Conservation (phyloP, 2,113 vertebrate species). For the Serinus canaria region DNA sequence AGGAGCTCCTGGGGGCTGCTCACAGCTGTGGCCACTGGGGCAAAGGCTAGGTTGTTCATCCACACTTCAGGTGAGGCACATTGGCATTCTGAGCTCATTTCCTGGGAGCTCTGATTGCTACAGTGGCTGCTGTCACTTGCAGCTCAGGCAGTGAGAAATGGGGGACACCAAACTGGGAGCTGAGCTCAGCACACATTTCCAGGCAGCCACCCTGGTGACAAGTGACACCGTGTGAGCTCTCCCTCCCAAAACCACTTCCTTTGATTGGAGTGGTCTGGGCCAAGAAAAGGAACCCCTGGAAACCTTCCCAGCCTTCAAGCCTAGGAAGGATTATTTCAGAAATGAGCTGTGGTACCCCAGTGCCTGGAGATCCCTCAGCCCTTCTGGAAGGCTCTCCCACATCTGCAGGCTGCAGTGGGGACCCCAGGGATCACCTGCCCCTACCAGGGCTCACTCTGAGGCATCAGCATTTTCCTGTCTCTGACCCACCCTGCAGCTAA, state of each 20-base stretch:
- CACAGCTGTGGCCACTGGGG: neutral
- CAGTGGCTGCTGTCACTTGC: neutral
- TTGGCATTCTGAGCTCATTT: neutral
- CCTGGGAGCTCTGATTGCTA: rapidly evolving
- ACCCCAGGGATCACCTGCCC: neutral
- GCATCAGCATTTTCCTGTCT: neutral
- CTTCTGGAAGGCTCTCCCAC: neutral
- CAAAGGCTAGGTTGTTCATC: neutral
- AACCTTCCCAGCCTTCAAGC: neutral
- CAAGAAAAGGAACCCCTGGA: neutral
- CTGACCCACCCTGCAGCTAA: neutral
- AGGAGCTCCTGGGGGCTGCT: neutral
- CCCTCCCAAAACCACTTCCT: neutral
- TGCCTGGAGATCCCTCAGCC: neutral
- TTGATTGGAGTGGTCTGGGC: neutral
- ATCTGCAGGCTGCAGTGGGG: neutral
- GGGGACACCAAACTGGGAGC: neutral
- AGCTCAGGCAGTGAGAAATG: neutral
- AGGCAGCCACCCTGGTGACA: neutral
- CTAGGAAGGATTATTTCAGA: neutral
- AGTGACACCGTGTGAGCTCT: neutral
- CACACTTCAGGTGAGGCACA: rapidly evolving
- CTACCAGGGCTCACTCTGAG: neutral
- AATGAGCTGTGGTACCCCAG: neutral
- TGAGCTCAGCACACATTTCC: neutral